Percentiles rank a stretch among this genome's conserved stretches.
Evolutionary conservation across 2,888 invertebrate species (phyloP).

Genomic region (Pristionchus mayeri): DNA sequence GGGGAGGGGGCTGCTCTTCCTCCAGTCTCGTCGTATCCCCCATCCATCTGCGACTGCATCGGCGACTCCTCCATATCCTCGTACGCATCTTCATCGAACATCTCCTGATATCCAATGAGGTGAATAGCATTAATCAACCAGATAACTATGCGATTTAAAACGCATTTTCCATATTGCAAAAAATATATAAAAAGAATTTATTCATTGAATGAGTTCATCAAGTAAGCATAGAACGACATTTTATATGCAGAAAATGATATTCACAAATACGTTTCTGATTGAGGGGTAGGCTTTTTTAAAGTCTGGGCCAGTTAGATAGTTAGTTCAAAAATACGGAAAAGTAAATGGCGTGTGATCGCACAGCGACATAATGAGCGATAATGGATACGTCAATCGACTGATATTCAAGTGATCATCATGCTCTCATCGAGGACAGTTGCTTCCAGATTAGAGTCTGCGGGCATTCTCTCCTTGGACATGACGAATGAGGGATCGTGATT

Average conservation of each 20-base stretch:
- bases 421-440: constrained; percentile 14
- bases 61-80: neutral
- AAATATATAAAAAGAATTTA: neutral
- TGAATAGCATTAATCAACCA: neutral
- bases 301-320: too few relatives aligned
- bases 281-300: neutral
- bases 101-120: neutral
- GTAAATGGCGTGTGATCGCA: neutral
- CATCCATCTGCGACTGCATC: neutral
- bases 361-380: neutral
- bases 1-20: neutral
- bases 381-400: neutral
- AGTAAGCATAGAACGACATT: neutral
- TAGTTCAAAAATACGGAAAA: neutral
- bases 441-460: constrained; percentile 28
- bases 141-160: neutral
- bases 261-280: neutral
- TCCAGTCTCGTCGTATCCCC: neutral
- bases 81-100: constrained; percentile 22
- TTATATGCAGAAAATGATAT: neutral
- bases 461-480: constrained; percentile 26
- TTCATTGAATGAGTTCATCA: neutral
- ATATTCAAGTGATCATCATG: neutral
- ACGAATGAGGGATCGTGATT: constrained; percentile 30
- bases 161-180: neutral